Evolutionary conservation across 1,140 invertebrate species (phyloP), one percentile per base, ranked within the genome.

Genomic region (Orius laevigatus): DNA sequence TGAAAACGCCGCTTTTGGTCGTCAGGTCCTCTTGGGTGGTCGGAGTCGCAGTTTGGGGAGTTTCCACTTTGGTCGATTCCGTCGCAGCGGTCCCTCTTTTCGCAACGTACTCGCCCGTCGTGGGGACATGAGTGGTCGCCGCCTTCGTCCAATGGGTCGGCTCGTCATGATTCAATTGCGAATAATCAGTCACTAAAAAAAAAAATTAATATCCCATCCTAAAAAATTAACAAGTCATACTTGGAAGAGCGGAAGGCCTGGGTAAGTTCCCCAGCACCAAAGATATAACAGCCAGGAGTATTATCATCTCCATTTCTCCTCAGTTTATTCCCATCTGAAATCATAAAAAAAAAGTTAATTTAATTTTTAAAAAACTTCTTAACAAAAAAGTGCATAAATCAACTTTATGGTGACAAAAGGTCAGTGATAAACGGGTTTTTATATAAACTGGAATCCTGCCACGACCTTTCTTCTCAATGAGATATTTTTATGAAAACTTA

Each of bases 111-210:
- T 18, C 19, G 20, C 16, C 15, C 12, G 49, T 50, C n/a, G 38
- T 10, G 1, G 39, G 39, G 1, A 20, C 38, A 39, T 40, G 36
- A 10, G 52, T 53, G 1, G 52, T 48, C 1, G 52, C 48, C 15
- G 52, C 42, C 34, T 56, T 56, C 2, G 52, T 53, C 48, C 53
- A 49, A 20, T 56, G 53, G 5, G 55, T 56, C 5, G 55, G 55
- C 38, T 56, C 55, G 12, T 56, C 55, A 33, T 56, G 55, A 31
- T 56, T 56, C 18, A 54, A 36, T 33, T 56, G 55, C 3, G 55
- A 54, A 47, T 56, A 56, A 19, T 52, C 51, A n/a, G 51, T 50
- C 46, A 56, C 55, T 51, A 46, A 15, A 52, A 55, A 18, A 44
- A 31, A 45, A 20, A 11, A 46, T 14, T 32, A 34, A 36, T 36